A percentile compares a stretch with the other conserved stretches of the same genome.
Evolutionary conservation across 2,888 invertebrate genomes (phyloP).

Genomic region (Conistra vaccinii): DNA sequence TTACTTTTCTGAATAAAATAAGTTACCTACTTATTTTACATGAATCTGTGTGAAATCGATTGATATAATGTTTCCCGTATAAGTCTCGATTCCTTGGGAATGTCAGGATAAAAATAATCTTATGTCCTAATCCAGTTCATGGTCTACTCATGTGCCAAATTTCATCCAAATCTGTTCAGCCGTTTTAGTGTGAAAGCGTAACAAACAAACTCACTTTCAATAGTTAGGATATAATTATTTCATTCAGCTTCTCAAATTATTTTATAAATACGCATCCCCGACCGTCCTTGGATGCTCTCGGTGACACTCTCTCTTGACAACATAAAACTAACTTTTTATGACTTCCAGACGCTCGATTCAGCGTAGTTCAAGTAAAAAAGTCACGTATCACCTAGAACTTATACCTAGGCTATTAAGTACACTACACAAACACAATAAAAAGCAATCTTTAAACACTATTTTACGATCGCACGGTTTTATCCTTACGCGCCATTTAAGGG

Average conservation of each 20-base stretch:
- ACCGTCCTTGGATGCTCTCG: neutral
- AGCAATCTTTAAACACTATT: slow-evolving; percentile 64
- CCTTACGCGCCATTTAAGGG: slow-evolving; percentile 69
- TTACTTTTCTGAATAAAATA: no score
- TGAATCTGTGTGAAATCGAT: neutral
- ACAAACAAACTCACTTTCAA: no score
- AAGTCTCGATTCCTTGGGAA: no score
- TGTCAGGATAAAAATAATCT: no score
- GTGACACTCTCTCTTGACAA: neutral
- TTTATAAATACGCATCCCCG: neutral
- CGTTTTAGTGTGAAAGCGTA: no score
- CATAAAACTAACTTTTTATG: slow-evolving; percentile 42
- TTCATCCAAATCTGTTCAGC: no score
- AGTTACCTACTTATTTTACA: neutral
- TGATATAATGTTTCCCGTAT: neutral
- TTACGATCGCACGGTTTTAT: slow-evolving; percentile 68
- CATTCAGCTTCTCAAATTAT: neutral
- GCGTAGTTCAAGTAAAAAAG: slow-evolving; percentile 33
- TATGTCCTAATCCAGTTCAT: no score
- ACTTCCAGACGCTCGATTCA: slow-evolving; percentile 21
- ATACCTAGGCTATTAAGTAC: slow-evolving; percentile 28
- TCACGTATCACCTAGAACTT: slow-evolving; percentile 29
- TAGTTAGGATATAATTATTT: no score
- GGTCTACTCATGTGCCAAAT: no score
- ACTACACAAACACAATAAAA: slow-evolving; percentile 64